Conservation (phyloP, 2,888 invertebrate genomes). For the Ctenicera cuprea region DNA sequence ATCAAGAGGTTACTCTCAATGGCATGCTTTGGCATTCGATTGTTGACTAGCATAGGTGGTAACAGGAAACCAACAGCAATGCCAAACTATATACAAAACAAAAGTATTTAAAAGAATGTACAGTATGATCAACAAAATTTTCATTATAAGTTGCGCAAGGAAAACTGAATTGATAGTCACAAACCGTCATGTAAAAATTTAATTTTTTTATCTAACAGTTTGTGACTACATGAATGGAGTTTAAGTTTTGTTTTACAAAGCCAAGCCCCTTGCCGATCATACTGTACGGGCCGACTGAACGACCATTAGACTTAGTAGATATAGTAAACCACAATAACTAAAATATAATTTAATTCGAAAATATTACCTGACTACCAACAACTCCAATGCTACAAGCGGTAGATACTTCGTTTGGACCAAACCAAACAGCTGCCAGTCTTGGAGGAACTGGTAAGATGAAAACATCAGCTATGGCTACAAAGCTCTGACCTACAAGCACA, state of each 20-base stretch:
- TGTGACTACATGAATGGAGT: no score
- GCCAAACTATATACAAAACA: slow-evolving; percentile 82
- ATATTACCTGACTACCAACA: slow-evolving; percentile 95
- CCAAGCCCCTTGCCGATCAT: no score
- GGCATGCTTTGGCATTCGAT: slow-evolving; percentile 65
- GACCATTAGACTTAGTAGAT: no score
- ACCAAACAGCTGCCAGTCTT: slow-evolving; percentile 96
- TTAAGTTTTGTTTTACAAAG: no score
- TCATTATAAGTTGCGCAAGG: no score
- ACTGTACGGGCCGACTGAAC: no score
- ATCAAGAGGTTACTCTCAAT: background rate
- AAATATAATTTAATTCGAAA: no score
- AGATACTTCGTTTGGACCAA: slow-evolving; percentile 96
- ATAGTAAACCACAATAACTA: no score
- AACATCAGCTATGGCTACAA: slow-evolving; percentile 91
- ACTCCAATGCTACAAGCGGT: slow-evolving; percentile 98
- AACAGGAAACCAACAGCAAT: slow-evolving; percentile 91
- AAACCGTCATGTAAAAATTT: no score
- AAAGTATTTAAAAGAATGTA: background rate
- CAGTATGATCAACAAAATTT: background rate
- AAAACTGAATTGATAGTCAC: no score
- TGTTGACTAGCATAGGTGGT: slow-evolving; percentile 79
- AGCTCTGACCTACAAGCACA: slow-evolving; percentile 91
- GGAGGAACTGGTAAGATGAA: slow-evolving; percentile 96
- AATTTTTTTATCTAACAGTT: no score